Conservation (phyloP, 2,797 vertebrate genomes). For the Cetoscarus ocellatus region DNA sequence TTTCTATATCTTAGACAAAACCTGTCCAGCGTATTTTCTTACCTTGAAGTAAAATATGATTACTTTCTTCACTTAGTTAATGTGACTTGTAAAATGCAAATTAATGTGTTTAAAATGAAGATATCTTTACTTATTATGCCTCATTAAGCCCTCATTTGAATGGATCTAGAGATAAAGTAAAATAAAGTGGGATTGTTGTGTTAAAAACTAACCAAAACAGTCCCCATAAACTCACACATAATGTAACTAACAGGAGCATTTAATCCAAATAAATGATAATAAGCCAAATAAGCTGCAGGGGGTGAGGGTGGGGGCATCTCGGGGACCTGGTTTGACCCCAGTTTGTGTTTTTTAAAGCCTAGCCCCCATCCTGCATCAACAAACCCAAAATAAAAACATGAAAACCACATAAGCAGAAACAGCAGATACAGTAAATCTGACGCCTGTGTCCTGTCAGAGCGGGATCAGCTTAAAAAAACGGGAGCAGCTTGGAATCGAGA, state of each 20-base stretch:
- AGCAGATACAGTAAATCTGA: neutral
- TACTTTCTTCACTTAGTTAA: too few species aligned
- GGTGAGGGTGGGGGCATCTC: neutral
- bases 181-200: too few species aligned
- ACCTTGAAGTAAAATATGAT: too few species aligned
- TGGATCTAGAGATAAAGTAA: too few species aligned
- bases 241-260: neutral
- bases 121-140: too few species aligned
- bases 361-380: neutral
- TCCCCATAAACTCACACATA: neutral
- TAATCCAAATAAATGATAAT: neutral
- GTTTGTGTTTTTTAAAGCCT: neutral
- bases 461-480: constrained; percentile 40
- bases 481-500: constrained; percentile 58
- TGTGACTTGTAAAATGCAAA: too few species aligned
- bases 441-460: constrained; percentile 24
- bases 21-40: too few species aligned
- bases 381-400: neutral
- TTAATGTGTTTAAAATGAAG: too few species aligned
- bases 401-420: neutral
- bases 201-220: too few species aligned
- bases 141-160: too few species aligned
- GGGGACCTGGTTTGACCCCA: neutral
- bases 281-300: neutral
- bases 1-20: too few species aligned